phyloP scores from a whole-genome alignment of 2,113 vertebrate genomes.

The Malurus elegans region DNA sequence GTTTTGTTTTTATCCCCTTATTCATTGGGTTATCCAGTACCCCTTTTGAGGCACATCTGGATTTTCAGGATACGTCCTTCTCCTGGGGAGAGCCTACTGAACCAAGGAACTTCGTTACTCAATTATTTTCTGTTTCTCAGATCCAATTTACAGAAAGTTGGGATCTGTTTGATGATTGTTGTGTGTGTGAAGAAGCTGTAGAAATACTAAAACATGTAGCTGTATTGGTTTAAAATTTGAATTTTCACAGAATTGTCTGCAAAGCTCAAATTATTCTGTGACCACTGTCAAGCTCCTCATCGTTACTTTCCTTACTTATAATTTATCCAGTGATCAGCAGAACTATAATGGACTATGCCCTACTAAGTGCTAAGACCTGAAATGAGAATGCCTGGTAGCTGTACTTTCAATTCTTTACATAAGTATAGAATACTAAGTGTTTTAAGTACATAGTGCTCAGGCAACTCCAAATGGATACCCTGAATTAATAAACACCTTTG shows the following conservation, averaged over 20 bases:
- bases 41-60: background rate
- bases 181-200: background rate
- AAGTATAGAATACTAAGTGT: background rate
- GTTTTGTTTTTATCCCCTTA: background rate
- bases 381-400: background rate
- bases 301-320: background rate
- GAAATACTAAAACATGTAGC: background rate
- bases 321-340: background rate
- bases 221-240: background rate
- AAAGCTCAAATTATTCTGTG: background rate
- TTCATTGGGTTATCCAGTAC: background rate
- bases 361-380: background rate
- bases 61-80: background rate
- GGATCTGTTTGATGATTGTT: background rate
- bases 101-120: background rate
- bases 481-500: background rate
- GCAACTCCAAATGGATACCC: background rate
- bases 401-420: background rate
- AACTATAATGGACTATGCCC: background rate
- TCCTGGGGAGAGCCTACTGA: background rate
- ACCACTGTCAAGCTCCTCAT: background rate
- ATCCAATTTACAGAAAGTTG: background rate
- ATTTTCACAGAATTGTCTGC: background rate
- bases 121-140: background rate
- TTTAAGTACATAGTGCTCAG: background rate